Evolutionary conservation across 2,797 vertebrate genomes (phyloP).

Genomic region (Myotis findleyi): DNA sequence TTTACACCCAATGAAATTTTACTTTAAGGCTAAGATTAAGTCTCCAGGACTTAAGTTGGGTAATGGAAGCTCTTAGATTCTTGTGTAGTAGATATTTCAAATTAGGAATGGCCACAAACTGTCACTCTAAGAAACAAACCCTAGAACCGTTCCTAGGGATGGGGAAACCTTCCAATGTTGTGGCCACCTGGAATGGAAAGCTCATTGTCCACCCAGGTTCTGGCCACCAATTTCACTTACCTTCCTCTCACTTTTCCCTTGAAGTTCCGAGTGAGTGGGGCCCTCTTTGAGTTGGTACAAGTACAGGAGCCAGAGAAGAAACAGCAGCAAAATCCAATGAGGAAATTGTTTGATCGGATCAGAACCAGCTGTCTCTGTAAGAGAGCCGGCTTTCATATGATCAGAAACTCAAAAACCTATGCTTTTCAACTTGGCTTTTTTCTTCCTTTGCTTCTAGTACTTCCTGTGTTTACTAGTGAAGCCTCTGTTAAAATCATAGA

Average conservation of each 20-base stretch:
- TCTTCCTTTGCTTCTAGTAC: constrained; percentile 53
- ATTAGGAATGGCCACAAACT: neutral
- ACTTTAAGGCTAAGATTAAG: neutral
- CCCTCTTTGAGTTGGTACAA: neutral
- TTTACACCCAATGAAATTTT: constrained; percentile 37
- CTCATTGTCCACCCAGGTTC: neutral
- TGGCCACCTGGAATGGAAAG: neutral
- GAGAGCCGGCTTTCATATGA: neutral
- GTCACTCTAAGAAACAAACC: neutral
- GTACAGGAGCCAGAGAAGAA: constrained; percentile 5
- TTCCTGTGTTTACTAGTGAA: constrained; percentile 52
- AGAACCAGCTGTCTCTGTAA: constrained; percentile 5
- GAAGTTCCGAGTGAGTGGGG: neutral
- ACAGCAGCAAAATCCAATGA: constrained; percentile 17
- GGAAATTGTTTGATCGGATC: neutral
- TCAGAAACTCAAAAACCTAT: constrained; percentile 36
- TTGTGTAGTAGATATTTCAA: neutral
- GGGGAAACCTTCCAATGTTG: neutral
- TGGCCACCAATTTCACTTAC: neutral
- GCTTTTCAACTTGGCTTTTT: neutral
- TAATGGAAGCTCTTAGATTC: neutral
- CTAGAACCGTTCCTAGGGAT: neutral
- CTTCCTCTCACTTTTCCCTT: constrained; percentile 14
- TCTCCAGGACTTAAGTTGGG: neutral
- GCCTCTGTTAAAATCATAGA: constrained; percentile 53